Conservation (phyloP, 2,888 invertebrate species). For the Marronus borbonicus region DNA sequence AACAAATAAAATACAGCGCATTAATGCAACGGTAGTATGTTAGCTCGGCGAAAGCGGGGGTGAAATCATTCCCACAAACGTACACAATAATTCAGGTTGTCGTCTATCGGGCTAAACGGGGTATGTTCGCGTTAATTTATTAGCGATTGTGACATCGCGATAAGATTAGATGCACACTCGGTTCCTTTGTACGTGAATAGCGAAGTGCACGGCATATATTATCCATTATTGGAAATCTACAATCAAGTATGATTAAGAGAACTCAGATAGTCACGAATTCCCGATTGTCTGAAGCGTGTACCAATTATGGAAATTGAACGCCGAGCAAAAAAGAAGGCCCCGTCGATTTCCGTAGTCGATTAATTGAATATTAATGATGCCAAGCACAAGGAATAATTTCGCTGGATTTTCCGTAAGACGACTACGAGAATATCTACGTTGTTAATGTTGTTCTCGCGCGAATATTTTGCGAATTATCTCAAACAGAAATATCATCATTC, state of each 20-base stretch:
- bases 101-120: not conserved
- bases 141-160: slow-evolving; percentile 12
- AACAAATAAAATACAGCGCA: no score
- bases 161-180: slow-evolving; percentile 24
- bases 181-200: not conserved
- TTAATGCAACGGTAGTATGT: no score
- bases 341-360: not conserved
- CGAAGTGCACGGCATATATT: slow-evolving; percentile 28
- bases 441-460: no score
- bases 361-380: slow-evolving; percentile 1
- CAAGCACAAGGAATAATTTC: no score
- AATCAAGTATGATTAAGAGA: slow-evolving; percentile 17
- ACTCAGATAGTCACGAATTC: slow-evolving; percentile 22
- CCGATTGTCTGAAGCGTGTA: slow-evolving; percentile 9
- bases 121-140: slow-evolving; percentile 22
- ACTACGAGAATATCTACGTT: no score
- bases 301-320: slow-evolving; percentile 40
- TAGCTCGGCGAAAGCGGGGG: no score
- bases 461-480: no score
- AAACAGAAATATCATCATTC: no score
- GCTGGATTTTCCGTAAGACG: no score
- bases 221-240: slow-evolving; percentile 23
- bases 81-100: no score
- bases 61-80: no score
- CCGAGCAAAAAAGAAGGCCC: not conserved